phyloP scores from a whole-genome alignment of 2,888 invertebrate species.

The Dynastes maya region DNA sequence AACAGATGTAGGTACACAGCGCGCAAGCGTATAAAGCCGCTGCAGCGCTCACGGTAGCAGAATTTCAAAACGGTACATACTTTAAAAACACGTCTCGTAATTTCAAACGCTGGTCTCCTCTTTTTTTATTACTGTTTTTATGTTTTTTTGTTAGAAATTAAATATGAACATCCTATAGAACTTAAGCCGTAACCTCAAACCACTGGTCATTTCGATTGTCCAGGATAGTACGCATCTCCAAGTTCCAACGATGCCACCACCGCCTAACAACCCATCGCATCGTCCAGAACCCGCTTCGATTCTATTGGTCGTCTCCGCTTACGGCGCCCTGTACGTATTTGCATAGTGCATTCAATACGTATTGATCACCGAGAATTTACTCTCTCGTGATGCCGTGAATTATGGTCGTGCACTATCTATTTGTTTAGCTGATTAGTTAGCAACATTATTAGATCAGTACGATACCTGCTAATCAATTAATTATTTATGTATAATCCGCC shows the following conservation, averaged over 20 bases:
- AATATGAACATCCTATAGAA: too few relatives aligned
- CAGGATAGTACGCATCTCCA: neutral
- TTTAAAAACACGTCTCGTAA: too few relatives aligned
- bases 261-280: too few relatives aligned
- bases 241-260: too few relatives aligned
- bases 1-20: too few relatives aligned
- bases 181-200: too few relatives aligned
- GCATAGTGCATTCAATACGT: constrained; percentile 71
- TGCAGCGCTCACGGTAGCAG: too few relatives aligned
- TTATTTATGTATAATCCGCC: constrained; percentile 70
- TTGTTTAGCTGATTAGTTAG: constrained; percentile 72
- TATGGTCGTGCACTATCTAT: constrained; percentile 71
- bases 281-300: constrained; percentile 49
- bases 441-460: constrained; percentile 71
- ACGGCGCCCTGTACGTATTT: constrained; percentile 63
- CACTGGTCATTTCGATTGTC: constrained; percentile 1
- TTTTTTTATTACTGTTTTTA: too few relatives aligned
- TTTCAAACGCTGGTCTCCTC: too few relatives aligned
- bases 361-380: constrained; percentile 70
- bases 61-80: too few relatives aligned
- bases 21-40: too few relatives aligned
- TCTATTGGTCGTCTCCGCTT: constrained; percentile 60
- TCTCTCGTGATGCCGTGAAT: constrained; percentile 70
- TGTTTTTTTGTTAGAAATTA: too few relatives aligned
- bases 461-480: constrained; percentile 72